Evolutionary conservation across 2,113 vertebrate genomes (phyloP), one percentile per base, ranked within the genome.

Genomic region (Cathartes aura): DNA sequence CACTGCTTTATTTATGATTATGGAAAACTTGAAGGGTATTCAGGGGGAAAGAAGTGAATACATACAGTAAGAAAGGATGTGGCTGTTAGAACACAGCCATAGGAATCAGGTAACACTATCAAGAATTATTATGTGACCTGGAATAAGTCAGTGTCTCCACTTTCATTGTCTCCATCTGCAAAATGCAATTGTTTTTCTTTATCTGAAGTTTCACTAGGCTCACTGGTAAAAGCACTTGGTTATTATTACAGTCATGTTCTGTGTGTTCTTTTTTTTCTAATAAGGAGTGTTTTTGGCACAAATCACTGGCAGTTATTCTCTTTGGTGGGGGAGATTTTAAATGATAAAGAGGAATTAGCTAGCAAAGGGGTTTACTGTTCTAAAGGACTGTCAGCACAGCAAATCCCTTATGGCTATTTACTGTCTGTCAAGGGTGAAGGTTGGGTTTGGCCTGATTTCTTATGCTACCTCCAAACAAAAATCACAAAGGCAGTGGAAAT

Each of bases 1-100:
- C 56, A 71, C 87, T 96, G 55, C 82, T 90, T 96, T 90, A 94
- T 96, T 97, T 91, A 95, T 95, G 67, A 91, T 86, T 88, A 83
- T 88, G 80, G 87, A 94, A 95, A 96, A 76, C 40, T 29, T 92
- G 50, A 84, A 75, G 86, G 70, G 34, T 72, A 58, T 93, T 68
- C 24, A 48, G 32, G 66, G 26, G 45, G 21, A 84, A 80, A 90
- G 50, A 92, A 76, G 6, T 26, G 13, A 76, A 72, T 62, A 42
- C 20, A 13, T 68, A 34, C 20, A 56, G 16, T 62, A 63, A 94
- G 45, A 75, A 89, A 80, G 78, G 66, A 88, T 76, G 42, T 5
- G 24, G 15, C 32, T 87, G 60, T 73, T 87, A 86, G 87, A 90
- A 72, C 20, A 82, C 73, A 83, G 73, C 48, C 81, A 81, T 30